Evolutionary conservation across 2,797 vertebrate genomes (phyloP).

Genomic region (Harpagifer antarcticus): DNA sequence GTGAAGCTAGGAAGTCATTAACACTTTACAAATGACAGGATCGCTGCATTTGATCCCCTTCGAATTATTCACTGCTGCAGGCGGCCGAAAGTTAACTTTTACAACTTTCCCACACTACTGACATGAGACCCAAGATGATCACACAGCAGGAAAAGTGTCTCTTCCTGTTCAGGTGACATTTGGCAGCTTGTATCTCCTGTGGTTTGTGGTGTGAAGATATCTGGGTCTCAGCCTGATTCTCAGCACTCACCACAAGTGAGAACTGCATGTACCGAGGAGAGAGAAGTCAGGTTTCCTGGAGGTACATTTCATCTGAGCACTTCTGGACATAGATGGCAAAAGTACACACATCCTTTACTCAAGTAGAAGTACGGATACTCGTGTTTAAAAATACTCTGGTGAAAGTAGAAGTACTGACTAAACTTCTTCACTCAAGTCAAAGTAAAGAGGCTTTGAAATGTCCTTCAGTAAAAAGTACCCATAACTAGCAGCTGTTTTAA

Average conservation of each 20-base stretch:
- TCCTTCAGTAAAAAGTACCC: too few relatives aligned
- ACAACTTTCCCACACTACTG: slow-evolving; percentile 26
- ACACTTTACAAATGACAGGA: neutral
- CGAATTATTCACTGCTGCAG: neutral
- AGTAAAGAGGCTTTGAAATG: too few relatives aligned
- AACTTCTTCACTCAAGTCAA: too few relatives aligned
- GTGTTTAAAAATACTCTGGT: too few relatives aligned
- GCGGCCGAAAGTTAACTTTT: slow-evolving; percentile 33
- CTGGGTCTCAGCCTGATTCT: slow-evolving; percentile 1
- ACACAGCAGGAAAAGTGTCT: slow-evolving; percentile 21
- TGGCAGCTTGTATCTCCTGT: slow-evolving; percentile 21
- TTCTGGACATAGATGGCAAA: neutral
- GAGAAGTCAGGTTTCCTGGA: slow-evolving; percentile 18
- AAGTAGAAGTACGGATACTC: too few relatives aligned
- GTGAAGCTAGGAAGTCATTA: too few relatives aligned
- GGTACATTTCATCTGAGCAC: slow-evolving; percentile 9
- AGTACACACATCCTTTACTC: too few relatives aligned
- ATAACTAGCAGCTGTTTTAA: too few relatives aligned
- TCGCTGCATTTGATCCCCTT: too few relatives aligned
- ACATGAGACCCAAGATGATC: slow-evolving; percentile 6
- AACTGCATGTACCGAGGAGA: slow-evolving; percentile 11
- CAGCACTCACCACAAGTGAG: slow-evolving; percentile 10
- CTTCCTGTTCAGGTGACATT: slow-evolving; percentile 10
- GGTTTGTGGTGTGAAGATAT: slow-evolving; percentile 32
- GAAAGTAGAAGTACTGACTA: too few relatives aligned